Evolutionary conservation across 2,113 vertebrate species (phyloP).

Genomic region (Mola mola): DNA sequence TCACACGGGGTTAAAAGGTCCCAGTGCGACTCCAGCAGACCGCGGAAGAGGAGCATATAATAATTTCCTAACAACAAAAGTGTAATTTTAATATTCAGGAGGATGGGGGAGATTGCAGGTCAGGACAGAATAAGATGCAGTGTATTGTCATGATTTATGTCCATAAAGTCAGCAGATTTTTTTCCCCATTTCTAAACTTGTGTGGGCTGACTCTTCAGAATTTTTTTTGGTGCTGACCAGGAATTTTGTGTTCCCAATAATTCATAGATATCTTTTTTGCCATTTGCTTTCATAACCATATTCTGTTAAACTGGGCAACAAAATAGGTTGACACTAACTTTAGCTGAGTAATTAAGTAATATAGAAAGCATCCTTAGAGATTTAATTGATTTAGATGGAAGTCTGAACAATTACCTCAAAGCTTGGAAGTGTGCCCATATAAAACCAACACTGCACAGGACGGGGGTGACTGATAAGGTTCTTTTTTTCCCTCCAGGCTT

Average conservation of each 20-base stretch:
- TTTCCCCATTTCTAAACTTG: too few relatives aligned
- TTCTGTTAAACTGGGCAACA: too few relatives aligned
- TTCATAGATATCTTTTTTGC: background rate
- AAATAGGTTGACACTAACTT: background rate
- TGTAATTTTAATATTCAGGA: constrained; percentile 4
- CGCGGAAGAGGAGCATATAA: constrained; percentile 35
- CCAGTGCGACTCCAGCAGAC: constrained; percentile 28
- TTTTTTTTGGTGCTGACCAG: too few relatives aligned
- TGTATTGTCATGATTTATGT: constrained; percentile 1
- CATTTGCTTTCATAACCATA: too few relatives aligned
- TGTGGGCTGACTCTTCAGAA: too few relatives aligned
- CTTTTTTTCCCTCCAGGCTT: constrained; percentile 26
- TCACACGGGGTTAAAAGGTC: constrained; percentile 39
- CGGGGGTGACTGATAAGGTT: constrained; percentile 43
- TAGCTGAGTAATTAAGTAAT: background rate
- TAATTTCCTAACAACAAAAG: constrained; percentile 49
- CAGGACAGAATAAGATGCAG: background rate
- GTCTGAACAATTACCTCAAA: constrained; percentile 12
- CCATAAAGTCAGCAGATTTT: background rate
- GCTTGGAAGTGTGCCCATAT: constrained; percentile 27
- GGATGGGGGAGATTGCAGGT: constrained; percentile 4
- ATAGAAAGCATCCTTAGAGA: constrained; percentile 1
- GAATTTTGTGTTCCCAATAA: background rate
- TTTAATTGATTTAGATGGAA: constrained; percentile 13
- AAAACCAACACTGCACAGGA: constrained; percentile 30